phyloP scores from a whole-genome alignment of 53 echinoderm and acorn worm species.

The Paelopatides confundens region DNA sequence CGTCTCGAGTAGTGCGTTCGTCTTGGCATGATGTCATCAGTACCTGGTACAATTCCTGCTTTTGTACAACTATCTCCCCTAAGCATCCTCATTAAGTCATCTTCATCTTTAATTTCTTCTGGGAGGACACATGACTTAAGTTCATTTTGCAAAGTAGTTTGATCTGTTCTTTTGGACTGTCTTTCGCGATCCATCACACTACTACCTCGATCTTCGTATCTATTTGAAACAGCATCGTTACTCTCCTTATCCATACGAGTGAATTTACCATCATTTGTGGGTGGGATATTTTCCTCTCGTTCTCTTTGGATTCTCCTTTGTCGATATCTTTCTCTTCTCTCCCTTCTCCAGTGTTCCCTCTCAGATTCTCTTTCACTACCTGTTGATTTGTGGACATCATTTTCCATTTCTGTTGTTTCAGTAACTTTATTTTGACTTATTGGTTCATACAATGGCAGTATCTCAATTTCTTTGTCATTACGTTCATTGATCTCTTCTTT shows the following conservation, averaged over 20 bases:
- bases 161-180: background rate
- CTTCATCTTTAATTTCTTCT: constrained; percentile 65
- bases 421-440: background rate
- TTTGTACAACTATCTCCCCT: constrained; percentile 59
- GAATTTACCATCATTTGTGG: background rate
- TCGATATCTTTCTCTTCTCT: constrained; percentile 18
- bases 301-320: constrained; percentile 4
- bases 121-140: background rate
- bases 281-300: background rate
- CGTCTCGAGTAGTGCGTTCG: background rate
- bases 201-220: background rate
- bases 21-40: constrained; percentile 38
- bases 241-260: background rate
- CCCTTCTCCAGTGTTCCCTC: constrained; percentile 33
- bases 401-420: background rate
- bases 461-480: background rate
- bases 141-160: background rate
- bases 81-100: constrained; percentile 81
- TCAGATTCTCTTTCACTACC: background rate
- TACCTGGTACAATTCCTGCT: constrained; percentile 30
- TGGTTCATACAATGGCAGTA: background rate
- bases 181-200: background rate
- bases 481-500: background rate
- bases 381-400: background rate
- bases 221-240: background rate